phyloP scores from a whole-genome alignment of 2,888 invertebrate genomes.

The Dermolepida albohirtum region DNA sequence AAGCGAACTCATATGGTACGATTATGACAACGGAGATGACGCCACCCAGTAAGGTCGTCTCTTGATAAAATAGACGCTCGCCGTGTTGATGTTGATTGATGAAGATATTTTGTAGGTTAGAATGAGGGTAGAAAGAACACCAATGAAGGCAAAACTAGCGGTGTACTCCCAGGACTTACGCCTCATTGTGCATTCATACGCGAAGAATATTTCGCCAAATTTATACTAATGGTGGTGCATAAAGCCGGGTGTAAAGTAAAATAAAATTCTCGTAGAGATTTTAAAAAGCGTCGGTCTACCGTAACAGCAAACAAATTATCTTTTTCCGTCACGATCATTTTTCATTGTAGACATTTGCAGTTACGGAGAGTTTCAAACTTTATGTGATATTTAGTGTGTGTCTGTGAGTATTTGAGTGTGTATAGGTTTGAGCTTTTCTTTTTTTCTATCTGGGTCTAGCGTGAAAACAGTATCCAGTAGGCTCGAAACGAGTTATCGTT shows the following conservation, averaged over 20 bases:
- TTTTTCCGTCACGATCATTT: slow-evolving; percentile 37
- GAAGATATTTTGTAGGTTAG: slow-evolving; percentile 42
- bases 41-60: slow-evolving; percentile 22
- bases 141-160: slow-evolving; percentile 29
- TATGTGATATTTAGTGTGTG: slow-evolving; percentile 31
- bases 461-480: slow-evolving; percentile 1
- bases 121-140: slow-evolving; percentile 8
- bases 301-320: slow-evolving; percentile 42
- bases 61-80: slow-evolving; percentile 43
- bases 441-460: slow-evolving; percentile 14
- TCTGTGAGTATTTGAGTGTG: slow-evolving; percentile 4
- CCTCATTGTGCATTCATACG: slow-evolving; percentile 44
- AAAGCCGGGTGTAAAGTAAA: slow-evolving; percentile 40
- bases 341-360: slow-evolving; percentile 40
- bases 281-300: slow-evolving; percentile 40
- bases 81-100: slow-evolving; percentile 48
- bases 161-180: slow-evolving; percentile 32
- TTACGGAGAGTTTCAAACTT: slow-evolving; percentile 25
- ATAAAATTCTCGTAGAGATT: slow-evolving; percentile 38
- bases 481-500: slow-evolving; percentile 7
- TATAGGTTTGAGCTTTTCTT: background rate
- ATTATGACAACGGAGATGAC: slow-evolving; percentile 16
- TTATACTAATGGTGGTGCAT: slow-evolving; percentile 45
- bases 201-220: slow-evolving; percentile 45
- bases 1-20: slow-evolving; percentile 13